Evolutionary conservation across 2,797 vertebrate genomes (phyloP), one percentile per base, ranked within the genome.

Genomic region (Spinibarbus caldwelli): DNA sequence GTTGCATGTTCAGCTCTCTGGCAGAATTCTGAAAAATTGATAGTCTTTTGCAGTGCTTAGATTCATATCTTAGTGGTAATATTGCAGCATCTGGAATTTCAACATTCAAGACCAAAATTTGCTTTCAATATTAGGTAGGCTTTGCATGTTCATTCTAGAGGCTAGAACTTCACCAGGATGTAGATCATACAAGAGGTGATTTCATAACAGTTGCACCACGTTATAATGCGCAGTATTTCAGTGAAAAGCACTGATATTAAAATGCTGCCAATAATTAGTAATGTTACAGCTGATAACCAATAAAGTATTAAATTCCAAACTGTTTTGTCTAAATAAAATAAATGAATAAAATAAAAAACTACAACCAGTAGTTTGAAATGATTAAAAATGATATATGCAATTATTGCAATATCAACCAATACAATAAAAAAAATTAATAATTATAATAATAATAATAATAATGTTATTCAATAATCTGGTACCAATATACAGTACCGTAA

Each of bases 81-180:
- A 38, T 66, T 76, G 43, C 43, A 52, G 49, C 72, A 67, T 68
- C 45, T 83, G 82, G 57, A 83, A 31, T 29, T 31, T 67, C 31
- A 76, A 29, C 67, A 66, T 41, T 77, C n/a, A 23, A 76, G n/a
- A 76, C 29, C 21, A n/a, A 64, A 38, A 10, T 11, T 75, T 64
- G 45, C 34, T 34, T 62, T n/a, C 52, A 36, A 15, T 66, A 17
- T 47, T 49, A 36, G 52, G 52, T 26, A 52, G 41, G 17, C 3
- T 43, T 82, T 59, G 11, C 6, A 59, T 73, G 26, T 5, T 72
- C 23, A 62, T 62, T 73, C 14, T 5, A 23, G 11, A 59, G 26
- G n/a, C 34, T 21, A 70, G 1, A 57, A 26, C 9, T 70, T 71
- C 9, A 70, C 31, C 29, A 70, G 10, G 12, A 41, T 15, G 11